Percentiles rank a stretch among this genome's conserved stretches.
phyloP scores from a whole-genome alignment of 2,113 vertebrate species.

The Vulpes ferrilata region DNA sequence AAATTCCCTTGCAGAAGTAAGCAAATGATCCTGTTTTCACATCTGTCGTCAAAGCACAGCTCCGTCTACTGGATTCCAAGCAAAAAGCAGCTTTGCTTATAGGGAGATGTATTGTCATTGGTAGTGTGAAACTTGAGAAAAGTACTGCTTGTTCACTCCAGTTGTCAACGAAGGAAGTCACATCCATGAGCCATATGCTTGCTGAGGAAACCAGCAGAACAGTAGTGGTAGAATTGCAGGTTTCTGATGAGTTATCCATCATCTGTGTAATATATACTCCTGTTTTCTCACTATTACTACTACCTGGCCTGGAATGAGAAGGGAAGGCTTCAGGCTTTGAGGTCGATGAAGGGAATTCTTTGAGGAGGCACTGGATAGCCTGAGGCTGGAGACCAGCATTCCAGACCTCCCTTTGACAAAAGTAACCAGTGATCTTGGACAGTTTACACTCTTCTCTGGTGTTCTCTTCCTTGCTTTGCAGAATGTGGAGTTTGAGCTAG shows the following conservation, averaged over 20 bases:
- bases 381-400: not conserved
- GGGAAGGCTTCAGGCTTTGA: not conserved
- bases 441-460: not conserved
- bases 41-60: not conserved
- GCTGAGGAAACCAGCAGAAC: not conserved
- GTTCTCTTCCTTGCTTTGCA: not conserved
- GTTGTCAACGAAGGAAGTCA: not conserved
- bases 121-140: not conserved
- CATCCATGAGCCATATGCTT: not conserved
- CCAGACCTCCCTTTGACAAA: not conserved
- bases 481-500: not conserved
- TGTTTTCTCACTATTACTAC: not conserved
- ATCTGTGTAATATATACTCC: too few species aligned
- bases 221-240: not conserved
- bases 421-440: not conserved
- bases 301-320: not conserved
- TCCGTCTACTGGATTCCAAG: not conserved
- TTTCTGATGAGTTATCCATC: not conserved
- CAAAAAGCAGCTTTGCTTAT: conserved; percentile 45
- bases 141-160: not conserved
- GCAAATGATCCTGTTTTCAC: conserved; percentile 50
- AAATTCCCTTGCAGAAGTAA: conserved; percentile 68
- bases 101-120: not conserved
- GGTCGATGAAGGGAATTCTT: not conserved
- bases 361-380: accelerated